Base-by-base conservation (phyloP, 2,888 invertebrate genomes). In the Drosophila neotestacea region DNA sequence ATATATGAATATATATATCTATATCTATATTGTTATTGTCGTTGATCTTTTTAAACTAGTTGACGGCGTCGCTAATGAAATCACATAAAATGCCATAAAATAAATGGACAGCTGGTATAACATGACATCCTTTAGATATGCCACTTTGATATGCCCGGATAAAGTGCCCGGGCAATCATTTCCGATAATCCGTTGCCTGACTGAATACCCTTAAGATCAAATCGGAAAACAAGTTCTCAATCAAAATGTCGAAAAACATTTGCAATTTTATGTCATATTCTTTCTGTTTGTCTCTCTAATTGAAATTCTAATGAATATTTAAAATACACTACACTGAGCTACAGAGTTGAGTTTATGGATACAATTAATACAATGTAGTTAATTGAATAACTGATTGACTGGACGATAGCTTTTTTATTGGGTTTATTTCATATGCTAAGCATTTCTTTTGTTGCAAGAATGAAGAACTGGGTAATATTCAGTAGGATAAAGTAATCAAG, bases 41-140 rank as follows among this genome's bases (percentile, higher is more conserved):
- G 32, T 46, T 66, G 39, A 34, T 48, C 9, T 32, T 56, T 56
- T 38, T 28, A 34, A 38, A 50, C 65, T 59, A 63, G 63, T 39
- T 59, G 42, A 65, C 59, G 67, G 56, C 66, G 55, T 65, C 64
- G 86, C 84, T 88, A 79, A 84, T 84, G 79, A 80, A 88, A 88
- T 86, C 84, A 69, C 66, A 69, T 74, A 64, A 71, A 85, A 63
- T 81, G 79, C 70, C 73, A 71, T 72, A 64, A 65, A 72, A 66
- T 82, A 79, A 76, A 85, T 87, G 81, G 71, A 70, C 71, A 82
- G 65, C 70, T 68, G 60, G 62, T 50, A 70, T 51, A 71, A 72
- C 73, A 73, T 88, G 88, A 88, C 83, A 85, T 84, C 83, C 83
- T 85, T 79, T 82, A 82, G 85, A 87, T 82, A 84, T 87, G 81